Evolutionary conservation across 2,888 invertebrate species (phyloP), one percentile per base, ranked within the genome.

Genomic region (Cheilosia vulpina): DNA sequence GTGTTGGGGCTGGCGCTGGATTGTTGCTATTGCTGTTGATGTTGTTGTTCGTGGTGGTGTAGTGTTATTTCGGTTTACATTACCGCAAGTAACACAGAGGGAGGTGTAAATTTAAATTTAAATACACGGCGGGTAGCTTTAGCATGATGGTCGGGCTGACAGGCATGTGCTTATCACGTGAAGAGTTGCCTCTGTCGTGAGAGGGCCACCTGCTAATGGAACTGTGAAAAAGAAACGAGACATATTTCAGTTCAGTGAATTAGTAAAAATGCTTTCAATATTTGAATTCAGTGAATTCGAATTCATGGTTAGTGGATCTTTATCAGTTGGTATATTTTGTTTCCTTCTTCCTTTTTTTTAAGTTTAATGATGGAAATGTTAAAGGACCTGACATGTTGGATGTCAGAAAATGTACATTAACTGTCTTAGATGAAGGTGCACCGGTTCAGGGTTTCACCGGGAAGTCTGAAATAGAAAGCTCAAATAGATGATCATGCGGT

Each of bases 161-260:
- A 34, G n/a, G 5, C 38, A 41, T 58, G 11, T 34, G n/a, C 27
- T 31, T 34, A 57, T 57, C 31, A 57, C 31, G 34, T 57, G 38
- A 19, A 58, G 38, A 38, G 41, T 19, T 58, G 19, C 19, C 27
- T 24, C 58, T 58, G 19, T 19, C 38, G 13, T 5, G 38, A 41
- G 38, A 24, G 38, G 4, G 41, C 38, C 19, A 19, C 21, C 13
- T 58, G 58, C 58, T 58, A 41, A 58, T 58, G 58, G 38, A 38
- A 34, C 34, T 57, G 19, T 13, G 38, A 58, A 34, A 17, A 57
- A 34, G 7, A 31, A n/a, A 58, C 55, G 38, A 41, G 19, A 21
- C 21, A 41, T 15, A 38, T 58, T 19, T 38, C 38, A 58, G 58
- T 17, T 58, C 58, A 58, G 58, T 41, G 38, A 41, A 58, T 58